These are phyloP conservation scores for Upupa epops DNA, from an alignment of 2,113 vertebrate genomes.

Conservation along the genomic window DNA sequence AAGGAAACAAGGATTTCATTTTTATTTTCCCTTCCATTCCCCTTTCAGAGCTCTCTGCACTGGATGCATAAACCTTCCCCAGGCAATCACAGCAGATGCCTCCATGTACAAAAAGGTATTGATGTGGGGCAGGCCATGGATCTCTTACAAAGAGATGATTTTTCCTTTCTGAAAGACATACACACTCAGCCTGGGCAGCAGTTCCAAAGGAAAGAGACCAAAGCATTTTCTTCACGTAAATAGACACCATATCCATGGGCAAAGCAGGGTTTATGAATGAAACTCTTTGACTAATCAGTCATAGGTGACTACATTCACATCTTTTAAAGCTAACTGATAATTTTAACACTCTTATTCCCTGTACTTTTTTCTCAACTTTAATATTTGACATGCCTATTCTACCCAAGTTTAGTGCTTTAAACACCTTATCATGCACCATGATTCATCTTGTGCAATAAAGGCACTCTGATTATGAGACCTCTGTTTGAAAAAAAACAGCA, in stretches of 20 bases:
- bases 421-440: conserved; percentile 40
- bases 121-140: not conserved
- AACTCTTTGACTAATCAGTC: conserved; percentile 30
- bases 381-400: conserved; percentile 60
- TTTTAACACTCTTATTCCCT: not conserved
- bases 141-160: not conserved
- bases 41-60: not conserved
- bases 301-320: conserved; percentile 25
- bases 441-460: conserved; percentile 41
- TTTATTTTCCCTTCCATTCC: not conserved
- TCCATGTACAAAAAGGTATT: not conserved
- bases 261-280: not conserved
- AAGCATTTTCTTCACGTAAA: not conserved
- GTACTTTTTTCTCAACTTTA: not conserved
- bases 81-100: not conserved
- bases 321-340: conserved; percentile 47
- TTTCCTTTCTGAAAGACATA: not conserved
- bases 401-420: conserved; percentile 48
- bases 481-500: conserved; percentile 7
- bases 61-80: not conserved
- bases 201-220: not conserved
- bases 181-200: not conserved
- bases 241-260: not conserved
- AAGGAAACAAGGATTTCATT: not conserved
- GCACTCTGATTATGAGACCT: not conserved